Percentiles rank a stretch among this genome's conserved stretches.
Conservation (phyloP, 2,888 invertebrate species). For the Dryadula phaetusa region DNA sequence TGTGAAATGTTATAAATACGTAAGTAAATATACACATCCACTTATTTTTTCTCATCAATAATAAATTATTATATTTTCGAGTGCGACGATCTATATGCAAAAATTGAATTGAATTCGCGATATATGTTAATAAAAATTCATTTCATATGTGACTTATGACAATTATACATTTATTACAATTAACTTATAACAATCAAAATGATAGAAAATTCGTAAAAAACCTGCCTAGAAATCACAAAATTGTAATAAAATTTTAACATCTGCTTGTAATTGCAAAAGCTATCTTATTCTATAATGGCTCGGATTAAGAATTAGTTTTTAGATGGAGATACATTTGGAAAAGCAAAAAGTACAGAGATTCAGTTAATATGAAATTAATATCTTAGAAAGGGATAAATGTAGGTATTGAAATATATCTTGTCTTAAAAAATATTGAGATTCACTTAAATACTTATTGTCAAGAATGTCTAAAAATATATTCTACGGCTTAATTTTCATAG, state of each 20-base stretch:
- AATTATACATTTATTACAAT: too few relatives aligned
- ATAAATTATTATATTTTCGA: too few relatives aligned
- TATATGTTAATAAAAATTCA: too few relatives aligned
- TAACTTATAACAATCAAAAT: too few relatives aligned
- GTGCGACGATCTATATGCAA: too few relatives aligned
- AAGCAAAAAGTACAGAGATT: slow-evolving; percentile 5
- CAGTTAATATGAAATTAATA: slow-evolving; percentile 23
- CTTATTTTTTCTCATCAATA: too few relatives aligned
- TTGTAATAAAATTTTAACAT: not conserved
- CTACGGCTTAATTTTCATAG: slow-evolving; percentile 10
- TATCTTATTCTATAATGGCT: slow-evolving; percentile 62
- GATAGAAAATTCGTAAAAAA: not conserved
- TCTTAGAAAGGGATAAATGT: slow-evolving; percentile 17
- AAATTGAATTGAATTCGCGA: too few relatives aligned
- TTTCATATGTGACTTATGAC: too few relatives aligned
- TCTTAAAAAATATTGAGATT: slow-evolving; percentile 42
- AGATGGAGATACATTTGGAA: slow-evolving; percentile 47
- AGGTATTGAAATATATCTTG: slow-evolving; percentile 1
- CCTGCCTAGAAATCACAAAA: not conserved
- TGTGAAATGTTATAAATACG: too few relatives aligned
- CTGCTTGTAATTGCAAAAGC: not conserved
- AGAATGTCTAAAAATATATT: slow-evolving; percentile 28
- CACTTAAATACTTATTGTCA: slow-evolving; percentile 63
- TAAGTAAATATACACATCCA: too few relatives aligned
- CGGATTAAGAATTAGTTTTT: slow-evolving; percentile 66